Evolutionary conservation across 2,113 vertebrate genomes (phyloP).

Genomic region (Oenanthe oenanthe): DNA sequence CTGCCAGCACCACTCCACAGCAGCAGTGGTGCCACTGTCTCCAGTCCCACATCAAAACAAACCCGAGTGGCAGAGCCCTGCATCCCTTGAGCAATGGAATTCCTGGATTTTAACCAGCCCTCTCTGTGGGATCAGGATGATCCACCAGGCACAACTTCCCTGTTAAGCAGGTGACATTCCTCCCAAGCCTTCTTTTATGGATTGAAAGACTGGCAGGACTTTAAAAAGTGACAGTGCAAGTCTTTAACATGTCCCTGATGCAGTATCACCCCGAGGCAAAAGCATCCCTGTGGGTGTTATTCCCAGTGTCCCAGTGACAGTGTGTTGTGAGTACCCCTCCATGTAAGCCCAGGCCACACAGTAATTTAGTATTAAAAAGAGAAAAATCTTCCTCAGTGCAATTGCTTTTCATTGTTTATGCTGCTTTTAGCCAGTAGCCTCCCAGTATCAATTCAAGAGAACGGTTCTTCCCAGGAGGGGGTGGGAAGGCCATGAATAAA

Average conservation of each 20-base stretch:
- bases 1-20: not conserved
- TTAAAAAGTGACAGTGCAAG: not conserved
- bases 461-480: not conserved
- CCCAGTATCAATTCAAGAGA: not conserved
- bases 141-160: not conserved
- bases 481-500: not conserved
- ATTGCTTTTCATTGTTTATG: not conserved
- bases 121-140: not conserved
- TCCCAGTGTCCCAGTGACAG: not conserved
- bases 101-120: not conserved
- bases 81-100: fast-evolving
- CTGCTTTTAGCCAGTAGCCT: not conserved
- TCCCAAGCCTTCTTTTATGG: not conserved
- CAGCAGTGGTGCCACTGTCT: not conserved
- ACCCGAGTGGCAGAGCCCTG: not conserved
- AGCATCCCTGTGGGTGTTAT: not conserved
- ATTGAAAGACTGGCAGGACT: not conserved
- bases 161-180: fast-evolving
- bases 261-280: not conserved
- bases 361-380: not conserved
- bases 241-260: not conserved
- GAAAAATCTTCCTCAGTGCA: not conserved
- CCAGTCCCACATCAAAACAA: not conserved
- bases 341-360: not conserved
- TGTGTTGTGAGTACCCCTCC: not conserved